Base-by-base conservation (phyloP, 2,797 vertebrate species). In the Chelon auratus region DNA sequence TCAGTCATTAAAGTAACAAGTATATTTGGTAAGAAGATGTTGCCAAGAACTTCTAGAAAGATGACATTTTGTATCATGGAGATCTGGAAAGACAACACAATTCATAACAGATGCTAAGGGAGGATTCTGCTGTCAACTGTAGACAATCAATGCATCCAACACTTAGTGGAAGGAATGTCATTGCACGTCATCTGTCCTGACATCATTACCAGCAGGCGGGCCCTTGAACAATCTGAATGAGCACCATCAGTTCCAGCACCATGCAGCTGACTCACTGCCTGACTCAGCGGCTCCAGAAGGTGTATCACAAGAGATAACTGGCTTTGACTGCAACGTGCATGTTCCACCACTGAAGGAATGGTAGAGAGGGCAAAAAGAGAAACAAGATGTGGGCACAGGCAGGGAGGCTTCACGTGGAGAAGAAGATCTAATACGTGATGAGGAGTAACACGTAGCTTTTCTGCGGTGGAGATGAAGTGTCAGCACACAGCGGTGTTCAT, bases 401-500 rank as follows among this genome's bases (percentile, higher is more conserved):
- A 20, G 56, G 40, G 43, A 45, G 59, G 75, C 74, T n/a, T 53
- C 82, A 55, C 55, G 71, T 20, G 50, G 74, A 56, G 81, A 67
- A 20, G 54, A 59, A 52, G 52, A 73, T 84, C 69, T 75, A 26
- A 40, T 76, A 20, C 18, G 40, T 86, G 59, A 90, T 91, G 76
- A 47, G 58, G 64, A 72, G 47, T 55, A 87, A 91, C 81, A 62
- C 7, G 1, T 57, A 58, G 73, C 74, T 85, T 78, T 85, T 75
- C 64, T 73, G 70, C 66, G 76, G 68, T 22, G 40, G 33, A 14
- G 51, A 72, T 54, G 65, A 52, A 36, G 73, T 71, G 86, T 68
- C 70, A 67, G 78, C 24, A 4, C 80, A 74, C 84, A 51, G 65
- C 52, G 36, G 82, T 63, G 72, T 70, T 48, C 68, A 48, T 1